Conservation (phyloP, 2,888 invertebrate genomes). For the Agapostemon virescens region DNA sequence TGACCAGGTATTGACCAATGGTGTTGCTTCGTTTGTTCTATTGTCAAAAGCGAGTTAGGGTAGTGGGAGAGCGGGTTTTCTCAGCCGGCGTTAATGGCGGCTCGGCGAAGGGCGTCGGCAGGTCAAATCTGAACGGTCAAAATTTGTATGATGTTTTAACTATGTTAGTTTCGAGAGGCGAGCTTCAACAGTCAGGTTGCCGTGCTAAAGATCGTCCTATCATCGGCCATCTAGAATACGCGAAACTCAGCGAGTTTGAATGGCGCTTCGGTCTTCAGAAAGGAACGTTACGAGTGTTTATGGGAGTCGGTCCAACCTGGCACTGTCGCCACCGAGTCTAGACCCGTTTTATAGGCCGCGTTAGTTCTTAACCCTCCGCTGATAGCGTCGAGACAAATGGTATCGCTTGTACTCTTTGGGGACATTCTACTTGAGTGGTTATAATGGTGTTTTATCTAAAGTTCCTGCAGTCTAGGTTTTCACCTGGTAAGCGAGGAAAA, state of each 20-base stretch:
- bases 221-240: slow-evolving; percentile 11
- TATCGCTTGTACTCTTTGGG: not conserved
- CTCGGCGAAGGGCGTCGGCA: no score
- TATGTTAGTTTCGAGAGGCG: no score
- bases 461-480: not conserved
- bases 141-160: no score
- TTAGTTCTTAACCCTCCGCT: not conserved
- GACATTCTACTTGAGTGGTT: not conserved
- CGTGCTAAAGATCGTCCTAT: slow-evolving; percentile 22
- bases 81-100: no score
- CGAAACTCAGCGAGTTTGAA: slow-evolving; percentile 5
- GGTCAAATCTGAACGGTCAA: no score
- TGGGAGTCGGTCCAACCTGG: not conserved
- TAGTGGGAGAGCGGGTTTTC: no score
- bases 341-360: not conserved
- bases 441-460: not conserved
- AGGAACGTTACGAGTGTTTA: slow-evolving; percentile 11
- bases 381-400: slow-evolving; percentile 7
- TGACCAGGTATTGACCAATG: no score
- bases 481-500: not conserved
- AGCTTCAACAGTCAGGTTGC: no score
- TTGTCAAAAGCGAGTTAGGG: no score
- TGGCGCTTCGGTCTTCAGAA: not conserved
- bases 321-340: slow-evolving; percentile 4
- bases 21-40: no score